phyloP scores from a whole-genome alignment of 2,113 vertebrate species.

The Xyrauchen texanus region DNA sequence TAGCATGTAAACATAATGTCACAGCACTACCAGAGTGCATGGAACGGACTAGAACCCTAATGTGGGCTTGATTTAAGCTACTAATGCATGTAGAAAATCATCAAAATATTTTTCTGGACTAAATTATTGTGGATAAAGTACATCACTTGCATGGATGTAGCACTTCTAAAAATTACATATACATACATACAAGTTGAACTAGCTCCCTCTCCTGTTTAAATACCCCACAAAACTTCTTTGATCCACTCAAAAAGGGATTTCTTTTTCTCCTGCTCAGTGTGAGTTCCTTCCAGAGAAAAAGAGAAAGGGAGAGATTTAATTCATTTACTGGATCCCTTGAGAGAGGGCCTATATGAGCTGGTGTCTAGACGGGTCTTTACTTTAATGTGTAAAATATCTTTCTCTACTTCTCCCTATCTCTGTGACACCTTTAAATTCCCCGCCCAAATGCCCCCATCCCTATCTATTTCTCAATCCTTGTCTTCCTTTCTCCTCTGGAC shows the following conservation, averaged over 20 bases:
- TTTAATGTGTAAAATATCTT: slow-evolving; percentile 71
- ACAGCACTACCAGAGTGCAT: too few species aligned
- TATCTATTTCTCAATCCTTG: background rate
- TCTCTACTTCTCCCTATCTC: slow-evolving; percentile 48
- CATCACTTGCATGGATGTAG: too few species aligned
- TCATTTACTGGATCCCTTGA: slow-evolving; percentile 55
- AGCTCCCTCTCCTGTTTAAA: slow-evolving; percentile 43
- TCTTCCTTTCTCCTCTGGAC: slow-evolving; percentile 43
- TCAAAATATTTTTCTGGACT: background rate
- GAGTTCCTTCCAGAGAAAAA: background rate
- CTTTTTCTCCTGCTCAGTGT: slow-evolving; percentile 3
- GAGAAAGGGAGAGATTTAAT: slow-evolving; percentile 50
- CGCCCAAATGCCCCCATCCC: background rate
- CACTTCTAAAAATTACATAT: background rate
- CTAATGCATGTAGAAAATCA: too few species aligned
- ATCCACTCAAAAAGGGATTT: slow-evolving; percentile 21
- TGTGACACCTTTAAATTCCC: slow-evolving; percentile 61
- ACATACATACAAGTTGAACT: slow-evolving; percentile 20
- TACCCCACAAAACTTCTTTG: slow-evolving; percentile 20
- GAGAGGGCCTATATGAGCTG: slow-evolving; percentile 54
- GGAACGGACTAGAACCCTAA: too few species aligned
- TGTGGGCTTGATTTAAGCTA: too few species aligned
- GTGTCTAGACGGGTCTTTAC: slow-evolving; percentile 63
- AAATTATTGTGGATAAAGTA: background rate
- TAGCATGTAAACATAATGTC: too few species aligned